These are phyloP conservation scores for Nycticebus coucang DNA, from an alignment of 2,113 vertebrate species.

Conservation along the genomic window DNA sequence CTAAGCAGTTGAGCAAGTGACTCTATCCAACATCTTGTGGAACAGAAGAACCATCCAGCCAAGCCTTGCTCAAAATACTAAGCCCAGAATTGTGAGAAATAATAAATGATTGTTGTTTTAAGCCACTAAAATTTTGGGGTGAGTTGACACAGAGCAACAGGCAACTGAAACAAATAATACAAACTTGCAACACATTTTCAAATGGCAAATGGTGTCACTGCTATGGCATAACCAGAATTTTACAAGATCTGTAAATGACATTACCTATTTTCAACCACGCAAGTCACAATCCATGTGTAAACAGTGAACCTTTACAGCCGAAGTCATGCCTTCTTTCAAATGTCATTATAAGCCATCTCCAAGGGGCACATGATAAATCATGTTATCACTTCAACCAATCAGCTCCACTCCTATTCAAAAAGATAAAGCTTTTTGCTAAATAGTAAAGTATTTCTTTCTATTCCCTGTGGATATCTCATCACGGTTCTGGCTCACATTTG, in stretches of 20 bases:
- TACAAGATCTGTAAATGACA: neutral
- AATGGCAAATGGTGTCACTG: neutral
- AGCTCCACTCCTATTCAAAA: neutral
- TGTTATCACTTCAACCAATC: neutral
- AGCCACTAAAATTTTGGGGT: neutral
- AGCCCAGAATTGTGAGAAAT: neutral
- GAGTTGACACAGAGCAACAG: neutral
- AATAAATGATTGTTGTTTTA: neutral
- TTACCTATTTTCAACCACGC: neutral
- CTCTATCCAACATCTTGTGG: accelerated
- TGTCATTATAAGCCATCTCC: constrained; percentile 16
- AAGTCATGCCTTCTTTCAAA: neutral
- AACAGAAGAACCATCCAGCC: neutral
- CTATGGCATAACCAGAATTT: neutral
- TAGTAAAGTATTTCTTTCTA: neutral
- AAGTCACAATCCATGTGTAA: neutral
- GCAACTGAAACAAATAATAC: neutral
- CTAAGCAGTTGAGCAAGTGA: neutral
- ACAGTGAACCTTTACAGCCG: neutral
- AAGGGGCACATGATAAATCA: neutral
- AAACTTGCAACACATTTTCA: constrained; percentile 22
- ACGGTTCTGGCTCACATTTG: neutral
- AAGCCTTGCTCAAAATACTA: neutral
- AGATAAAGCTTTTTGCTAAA: neutral
- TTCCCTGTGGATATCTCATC: neutral